Evolutionary conservation across 2,113 vertebrate genomes (phyloP).

Genomic region (Urocolius indicus): DNA sequence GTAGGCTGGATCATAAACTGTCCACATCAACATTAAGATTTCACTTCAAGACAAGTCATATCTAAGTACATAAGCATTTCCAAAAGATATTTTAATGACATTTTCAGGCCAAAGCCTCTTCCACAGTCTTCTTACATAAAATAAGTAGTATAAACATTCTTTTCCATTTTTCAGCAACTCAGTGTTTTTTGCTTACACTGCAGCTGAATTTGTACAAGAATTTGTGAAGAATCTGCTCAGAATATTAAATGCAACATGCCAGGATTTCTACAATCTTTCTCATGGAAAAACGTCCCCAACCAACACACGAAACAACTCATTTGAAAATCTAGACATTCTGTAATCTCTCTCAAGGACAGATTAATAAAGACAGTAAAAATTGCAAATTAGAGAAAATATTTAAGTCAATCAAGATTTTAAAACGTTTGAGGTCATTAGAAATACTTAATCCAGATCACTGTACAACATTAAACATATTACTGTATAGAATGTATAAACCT

Average conservation of each 20-base stretch:
- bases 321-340: background rate
- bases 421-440: background rate
- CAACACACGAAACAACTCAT: accelerated
- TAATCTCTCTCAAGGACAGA: background rate
- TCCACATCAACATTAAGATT: background rate
- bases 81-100: background rate
- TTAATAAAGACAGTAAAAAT: background rate
- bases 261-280: background rate
- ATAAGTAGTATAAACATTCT: background rate
- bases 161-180: background rate
- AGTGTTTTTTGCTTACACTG: background rate
- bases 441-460: background rate
- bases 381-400: background rate
- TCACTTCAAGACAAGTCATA: background rate
- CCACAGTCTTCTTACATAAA: background rate
- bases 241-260: background rate
- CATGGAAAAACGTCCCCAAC: background rate
- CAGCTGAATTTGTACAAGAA: background rate
- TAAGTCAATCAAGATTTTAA: background rate
- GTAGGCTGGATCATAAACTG: background rate
- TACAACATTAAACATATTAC: background rate
- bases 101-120: background rate
- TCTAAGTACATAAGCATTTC: background rate
- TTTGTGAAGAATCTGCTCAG: background rate
- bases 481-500: background rate